Conservation (phyloP, 2,113 vertebrate genomes). For the Dryoscopus gambensis region DNA sequence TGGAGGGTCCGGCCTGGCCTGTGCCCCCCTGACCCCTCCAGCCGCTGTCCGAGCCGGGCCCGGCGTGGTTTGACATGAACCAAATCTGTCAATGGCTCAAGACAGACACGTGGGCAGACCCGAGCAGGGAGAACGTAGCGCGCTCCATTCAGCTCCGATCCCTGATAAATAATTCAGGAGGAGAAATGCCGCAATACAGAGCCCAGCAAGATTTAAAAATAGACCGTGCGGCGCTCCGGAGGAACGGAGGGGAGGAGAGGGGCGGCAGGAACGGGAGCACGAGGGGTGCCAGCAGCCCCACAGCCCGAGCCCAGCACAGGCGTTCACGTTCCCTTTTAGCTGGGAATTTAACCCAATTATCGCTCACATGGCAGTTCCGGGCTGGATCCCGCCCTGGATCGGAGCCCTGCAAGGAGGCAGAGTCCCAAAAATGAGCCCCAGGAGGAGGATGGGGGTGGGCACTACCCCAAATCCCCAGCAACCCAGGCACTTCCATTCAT, state of each 20-base stretch:
- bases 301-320: not conserved
- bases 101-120: slow-evolving; percentile 64
- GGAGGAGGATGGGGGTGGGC: not conserved
- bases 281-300: not conserved
- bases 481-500: not conserved
- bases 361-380: fast-evolving
- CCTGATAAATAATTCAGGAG: slow-evolving; percentile 76
- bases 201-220: slow-evolving; percentile 62
- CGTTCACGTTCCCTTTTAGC: fast-evolving
- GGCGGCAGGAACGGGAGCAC: not conserved
- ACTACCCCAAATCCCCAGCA: not conserved
- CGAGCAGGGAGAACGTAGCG: slow-evolving; percentile 28
- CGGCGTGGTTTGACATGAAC: slow-evolving; percentile 49
- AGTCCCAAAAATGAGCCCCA: not conserved
- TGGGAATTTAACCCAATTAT: not conserved
- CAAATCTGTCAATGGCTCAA: slow-evolving; percentile 68
- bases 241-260: not conserved
- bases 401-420: not conserved
- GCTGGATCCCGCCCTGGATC: not conserved
- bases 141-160: slow-evolving; percentile 65
- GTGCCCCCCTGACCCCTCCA: not conserved
- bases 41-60: not conserved
- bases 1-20: not conserved
- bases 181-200: slow-evolving; percentile 69
- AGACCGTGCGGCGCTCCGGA: not conserved